Percentiles rank a stretch among this genome's conserved stretches.
Conservation (phyloP, 2,797 vertebrate genomes). For the Pangasius macronema region DNA sequence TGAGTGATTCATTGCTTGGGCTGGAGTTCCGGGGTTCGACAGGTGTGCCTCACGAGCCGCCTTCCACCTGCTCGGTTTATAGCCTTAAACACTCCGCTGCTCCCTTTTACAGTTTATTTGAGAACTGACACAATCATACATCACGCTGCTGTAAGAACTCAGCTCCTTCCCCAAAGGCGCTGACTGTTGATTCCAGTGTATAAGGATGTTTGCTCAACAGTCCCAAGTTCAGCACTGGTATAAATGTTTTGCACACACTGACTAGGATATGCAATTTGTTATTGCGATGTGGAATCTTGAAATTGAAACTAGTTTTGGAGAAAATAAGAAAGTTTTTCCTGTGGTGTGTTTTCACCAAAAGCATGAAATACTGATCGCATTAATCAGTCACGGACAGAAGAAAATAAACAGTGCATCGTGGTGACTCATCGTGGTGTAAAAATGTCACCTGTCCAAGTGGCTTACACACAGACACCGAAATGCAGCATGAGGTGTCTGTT, state of each 20-base stretch:
- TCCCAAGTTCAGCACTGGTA: conserved; percentile 24
- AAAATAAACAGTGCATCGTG: background rate
- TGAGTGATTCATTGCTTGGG: conserved; percentile 66
- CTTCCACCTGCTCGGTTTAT: conserved; percentile 83
- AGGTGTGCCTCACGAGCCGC: conserved; percentile 72
- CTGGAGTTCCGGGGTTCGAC: conserved; percentile 62
- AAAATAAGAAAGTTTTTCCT: background rate
- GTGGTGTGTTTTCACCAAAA: background rate
- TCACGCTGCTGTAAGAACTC: conserved; percentile 48
- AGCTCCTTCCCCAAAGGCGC: conserved; percentile 34
- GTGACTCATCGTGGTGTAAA: background rate
- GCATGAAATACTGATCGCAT: background rate
- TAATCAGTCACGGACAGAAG: background rate
- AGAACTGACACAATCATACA: conserved; percentile 59
- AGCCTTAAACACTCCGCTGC: conserved; percentile 68
- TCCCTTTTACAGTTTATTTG: conserved; percentile 77
- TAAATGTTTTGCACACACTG: background rate
- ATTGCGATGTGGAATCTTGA: background rate
- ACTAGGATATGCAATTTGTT: background rate
- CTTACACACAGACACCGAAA: background rate
- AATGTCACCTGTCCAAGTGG: background rate
- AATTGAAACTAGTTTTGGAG: background rate
- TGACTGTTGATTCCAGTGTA: conserved; percentile 55
- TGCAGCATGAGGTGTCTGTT: too few relatives aligned
- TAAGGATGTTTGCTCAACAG: conserved; percentile 49